Evolutionary conservation across 2,797 vertebrate genomes (phyloP).

Genomic region (Hephaestus fuliginosus): DNA sequence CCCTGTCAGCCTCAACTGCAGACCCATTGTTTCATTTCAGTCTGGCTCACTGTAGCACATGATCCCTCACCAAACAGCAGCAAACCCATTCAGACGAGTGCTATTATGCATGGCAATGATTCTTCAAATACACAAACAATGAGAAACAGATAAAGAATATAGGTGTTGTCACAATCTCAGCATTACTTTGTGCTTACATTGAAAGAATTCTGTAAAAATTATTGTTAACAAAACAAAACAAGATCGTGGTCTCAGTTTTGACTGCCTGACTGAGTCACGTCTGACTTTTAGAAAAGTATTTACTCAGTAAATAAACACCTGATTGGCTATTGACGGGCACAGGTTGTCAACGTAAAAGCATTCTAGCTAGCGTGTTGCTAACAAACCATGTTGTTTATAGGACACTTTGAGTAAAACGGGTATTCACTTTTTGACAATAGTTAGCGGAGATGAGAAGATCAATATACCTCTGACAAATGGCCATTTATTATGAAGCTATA

Average conservation of each 20-base stretch:
- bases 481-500: background rate
- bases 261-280: constrained; percentile 1
- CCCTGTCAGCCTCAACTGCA: constrained; percentile 64
- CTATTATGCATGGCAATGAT: constrained; percentile 62
- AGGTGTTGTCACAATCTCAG: constrained; percentile 54
- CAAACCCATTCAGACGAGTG: constrained; percentile 67
- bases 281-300: background rate
- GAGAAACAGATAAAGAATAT: constrained; percentile 36
- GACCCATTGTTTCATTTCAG: constrained; percentile 71
- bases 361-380: background rate
- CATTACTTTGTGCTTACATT: constrained; percentile 39
- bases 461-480: background rate
- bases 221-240: constrained; percentile 20
- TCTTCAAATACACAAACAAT: constrained; percentile 61
- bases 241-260: constrained; percentile 5
- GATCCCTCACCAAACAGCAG: constrained; percentile 79
- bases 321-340: background rate
- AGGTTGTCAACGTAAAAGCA: background rate
- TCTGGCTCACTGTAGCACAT: constrained; percentile 73
- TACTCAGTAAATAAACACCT: constrained; percentile 19
- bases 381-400: background rate
- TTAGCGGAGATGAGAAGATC: background rate
- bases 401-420: background rate
- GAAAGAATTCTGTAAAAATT: constrained; percentile 39
- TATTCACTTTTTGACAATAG: background rate